Conservation (phyloP, 2,888 invertebrate genomes). For the Cantharis rufa region DNA sequence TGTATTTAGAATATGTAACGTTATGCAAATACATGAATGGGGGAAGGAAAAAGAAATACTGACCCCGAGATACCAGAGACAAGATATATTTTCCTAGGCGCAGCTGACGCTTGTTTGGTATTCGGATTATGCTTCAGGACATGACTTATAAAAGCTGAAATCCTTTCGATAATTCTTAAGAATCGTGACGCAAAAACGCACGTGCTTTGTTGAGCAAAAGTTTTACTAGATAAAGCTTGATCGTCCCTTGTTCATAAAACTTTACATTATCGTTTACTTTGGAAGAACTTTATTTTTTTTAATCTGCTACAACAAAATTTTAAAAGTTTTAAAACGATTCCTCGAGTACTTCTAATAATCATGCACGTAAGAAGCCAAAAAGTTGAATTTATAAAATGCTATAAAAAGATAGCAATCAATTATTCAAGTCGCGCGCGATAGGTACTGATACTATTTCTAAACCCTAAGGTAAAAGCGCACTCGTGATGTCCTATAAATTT, state of each 20-base stretch:
- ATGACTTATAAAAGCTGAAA: constrained; percentile 42
- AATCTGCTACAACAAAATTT: neutral
- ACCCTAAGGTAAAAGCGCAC: constrained; percentile 20
- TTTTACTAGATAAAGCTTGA: constrained; percentile 11
- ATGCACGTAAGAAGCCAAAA: neutral
- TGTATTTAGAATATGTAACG: neutral
- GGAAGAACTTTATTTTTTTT: neutral
- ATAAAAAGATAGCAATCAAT: constrained; percentile 20
- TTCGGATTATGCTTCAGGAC: constrained; percentile 43
- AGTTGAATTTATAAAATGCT: neutral
- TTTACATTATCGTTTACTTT: neutral
- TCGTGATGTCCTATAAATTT: constrained; percentile 18
- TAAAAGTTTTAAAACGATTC: neutral
- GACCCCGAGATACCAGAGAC: constrained; percentile 11
- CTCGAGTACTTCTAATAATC: neutral
- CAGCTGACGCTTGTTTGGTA: constrained; percentile 47
- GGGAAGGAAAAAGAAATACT: neutral
- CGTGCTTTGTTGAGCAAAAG: constrained; percentile 27
- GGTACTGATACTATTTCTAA: constrained; percentile 17
- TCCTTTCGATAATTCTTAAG: constrained; percentile 43
- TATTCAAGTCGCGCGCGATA: constrained; percentile 21
- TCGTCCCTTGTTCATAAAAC: constrained; percentile 13
- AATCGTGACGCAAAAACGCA: constrained; percentile 30
- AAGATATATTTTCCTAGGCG: constrained; percentile 10
- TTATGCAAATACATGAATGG: neutral